Conservation (phyloP, 2,888 invertebrate species). For the Eristalis tenax region DNA sequence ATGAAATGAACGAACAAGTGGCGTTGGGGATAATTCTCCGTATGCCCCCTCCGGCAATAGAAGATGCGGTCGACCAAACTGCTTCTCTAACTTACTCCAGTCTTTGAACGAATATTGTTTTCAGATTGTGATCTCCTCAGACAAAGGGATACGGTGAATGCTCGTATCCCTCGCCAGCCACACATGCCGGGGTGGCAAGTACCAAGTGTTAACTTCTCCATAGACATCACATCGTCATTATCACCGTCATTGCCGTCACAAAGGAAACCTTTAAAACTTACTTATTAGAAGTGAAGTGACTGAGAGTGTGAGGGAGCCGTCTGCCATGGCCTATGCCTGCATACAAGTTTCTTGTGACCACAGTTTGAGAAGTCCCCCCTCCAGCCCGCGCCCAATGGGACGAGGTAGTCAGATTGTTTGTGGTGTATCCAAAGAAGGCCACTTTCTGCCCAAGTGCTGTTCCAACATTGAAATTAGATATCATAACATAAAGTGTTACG, state of each 20-base stretch:
- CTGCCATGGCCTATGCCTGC: conserved; percentile 20
- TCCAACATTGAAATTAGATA: conserved; percentile 71
- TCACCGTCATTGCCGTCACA: conserved; percentile 56
- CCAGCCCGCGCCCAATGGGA: neutral
- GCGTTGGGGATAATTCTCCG: neutral
- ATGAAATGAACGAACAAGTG: neutral
- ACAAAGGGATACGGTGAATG: conserved; percentile 31
- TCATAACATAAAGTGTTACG: conserved; percentile 70
- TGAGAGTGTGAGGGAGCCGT: neutral
- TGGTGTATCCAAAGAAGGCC: conserved; percentile 53
- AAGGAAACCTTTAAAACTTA: conserved; percentile 62
- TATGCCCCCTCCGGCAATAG: conserved; percentile 8
- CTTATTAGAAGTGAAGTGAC: conserved; percentile 26
- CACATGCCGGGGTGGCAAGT: neutral
- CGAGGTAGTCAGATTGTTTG: conserved; percentile 13
- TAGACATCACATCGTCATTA: conserved; percentile 67
- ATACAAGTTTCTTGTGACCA: conserved; percentile 26
- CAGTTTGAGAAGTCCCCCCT: conserved; percentile 33
- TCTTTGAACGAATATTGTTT: conserved; percentile 41
- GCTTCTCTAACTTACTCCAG: conserved; percentile 42
- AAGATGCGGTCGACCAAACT: conserved; percentile 20
- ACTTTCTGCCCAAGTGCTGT: conserved; percentile 70
- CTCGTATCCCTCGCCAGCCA: neutral
- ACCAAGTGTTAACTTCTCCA: conserved; percentile 57
- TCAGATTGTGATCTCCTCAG: conserved; percentile 40